Base-by-base conservation (phyloP, 2,797 vertebrate genomes). In the Pempheris klunzingeri region DNA sequence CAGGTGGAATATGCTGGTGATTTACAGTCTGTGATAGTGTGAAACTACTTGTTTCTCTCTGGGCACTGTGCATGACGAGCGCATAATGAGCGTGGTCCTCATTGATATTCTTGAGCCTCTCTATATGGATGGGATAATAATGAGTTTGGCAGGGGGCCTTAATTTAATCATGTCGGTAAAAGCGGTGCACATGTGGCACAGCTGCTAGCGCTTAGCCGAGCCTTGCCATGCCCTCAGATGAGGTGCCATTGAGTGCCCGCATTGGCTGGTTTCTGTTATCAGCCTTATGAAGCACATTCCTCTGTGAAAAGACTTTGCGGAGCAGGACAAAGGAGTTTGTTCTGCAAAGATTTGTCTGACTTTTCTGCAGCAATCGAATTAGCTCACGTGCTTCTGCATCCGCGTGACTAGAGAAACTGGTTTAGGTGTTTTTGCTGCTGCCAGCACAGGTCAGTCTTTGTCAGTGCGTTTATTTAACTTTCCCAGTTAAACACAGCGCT, bases 111-210 rank as follows among this genome's bases (percentile, higher is more conserved):
- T 84, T 76, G 18, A 79, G 87, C 81, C 84, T 84, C 54, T 20
- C 74, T 73, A 4, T 89, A 85, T 79, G 81, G 84, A 89, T 84
- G 85, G 82, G 82, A 88, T 87, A 85, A 85, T 91, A 88, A 93
- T 85, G 82, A 89, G 83, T 86, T 84, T 90, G 90, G 90, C 90
- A 75, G 79, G 36, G 36, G 71, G 80, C 70, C 82, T 86, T 92
- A 87, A 92, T 92, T 92, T 75, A 90, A 93, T 93, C 92, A 47
- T 83, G 89, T 86, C 17, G 24, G 80, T 90, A 77, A 88, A 89
- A 89, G 84, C 2, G 80, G 52, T 64, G 46, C 90, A 90, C 88
- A 91, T 92, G 91, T 85, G 83, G 81, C 82, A 63, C 92, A 93
- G 87, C 89, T 92, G 92, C 83, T 80, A 80, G 82, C 38, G 58